phyloP scores from a whole-genome alignment of 2,797 vertebrate species.

The Microctenopoma stevenorrisi region DNA sequence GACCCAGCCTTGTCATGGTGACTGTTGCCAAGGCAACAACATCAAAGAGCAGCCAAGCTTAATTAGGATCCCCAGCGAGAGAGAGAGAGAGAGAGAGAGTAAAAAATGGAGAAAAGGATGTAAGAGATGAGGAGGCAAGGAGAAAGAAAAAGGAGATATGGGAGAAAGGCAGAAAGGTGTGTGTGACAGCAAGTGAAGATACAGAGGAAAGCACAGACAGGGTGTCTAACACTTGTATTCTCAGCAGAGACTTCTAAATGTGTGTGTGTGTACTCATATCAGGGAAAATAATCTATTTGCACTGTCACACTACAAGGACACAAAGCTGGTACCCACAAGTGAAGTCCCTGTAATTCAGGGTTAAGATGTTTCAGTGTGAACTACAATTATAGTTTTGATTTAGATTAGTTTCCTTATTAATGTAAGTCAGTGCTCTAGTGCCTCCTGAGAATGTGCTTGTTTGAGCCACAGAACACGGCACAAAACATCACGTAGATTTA shows the following conservation, averaged over 20 bases:
- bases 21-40: slow-evolving; percentile 91
- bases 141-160: slow-evolving; percentile 47
- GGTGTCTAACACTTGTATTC: slow-evolving; percentile 43
- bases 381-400: background rate
- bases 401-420: background rate
- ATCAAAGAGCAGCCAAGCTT: slow-evolving; percentile 87
- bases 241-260: slow-evolving; percentile 30
- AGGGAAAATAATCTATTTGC: slow-evolving; percentile 23
- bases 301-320: slow-evolving; percentile 19
- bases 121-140: slow-evolving; percentile 50
- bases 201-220: slow-evolving; percentile 52
- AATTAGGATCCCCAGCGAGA: slow-evolving; percentile 87
- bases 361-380: background rate
- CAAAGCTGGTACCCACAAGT: slow-evolving; percentile 1
- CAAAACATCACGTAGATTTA: slow-evolving; percentile 26
- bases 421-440: background rate
- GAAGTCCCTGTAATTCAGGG: slow-evolving; percentile 6
- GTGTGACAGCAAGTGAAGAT: slow-evolving; percentile 39
- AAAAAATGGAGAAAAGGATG: slow-evolving; percentile 40
- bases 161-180: slow-evolving; percentile 40
- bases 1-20: slow-evolving; percentile 87
- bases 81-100: slow-evolving; percentile 57
- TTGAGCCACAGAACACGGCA: slow-evolving; percentile 1
- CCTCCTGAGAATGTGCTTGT: background rate
- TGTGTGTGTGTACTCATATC: slow-evolving; percentile 18